phyloP scores from a whole-genome alignment of 2,888 invertebrate species.

The Anoncus sp. region DNA sequence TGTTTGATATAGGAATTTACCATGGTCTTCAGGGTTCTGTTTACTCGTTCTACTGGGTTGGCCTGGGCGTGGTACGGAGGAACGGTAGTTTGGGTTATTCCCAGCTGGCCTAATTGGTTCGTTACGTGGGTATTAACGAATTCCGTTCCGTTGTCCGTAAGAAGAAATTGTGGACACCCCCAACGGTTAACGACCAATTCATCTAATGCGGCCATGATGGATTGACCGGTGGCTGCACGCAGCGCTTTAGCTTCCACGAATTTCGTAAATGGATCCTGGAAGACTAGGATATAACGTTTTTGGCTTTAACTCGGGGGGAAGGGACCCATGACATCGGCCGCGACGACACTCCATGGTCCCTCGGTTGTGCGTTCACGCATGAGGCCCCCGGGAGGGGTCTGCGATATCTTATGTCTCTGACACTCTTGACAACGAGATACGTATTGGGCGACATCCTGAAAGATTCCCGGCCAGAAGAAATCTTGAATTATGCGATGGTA shows the following conservation, averaged over 20 bases:
- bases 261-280: conserved; percentile 61
- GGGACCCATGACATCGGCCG: conserved; percentile 67
- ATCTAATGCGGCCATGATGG: conserved; percentile 22
- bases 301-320: conserved; percentile 55
- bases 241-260: conserved; percentile 43
- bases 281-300: conserved; percentile 50
- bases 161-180: conserved; percentile 66
- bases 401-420: no score
- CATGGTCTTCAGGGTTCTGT: neutral
- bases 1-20: neutral
- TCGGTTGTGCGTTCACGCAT: no score
- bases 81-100: neutral
- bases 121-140: conserved; percentile 62
- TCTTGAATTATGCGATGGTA: no score
- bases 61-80: conserved; percentile 1
- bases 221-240: conserved; percentile 2
- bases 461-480: no score
- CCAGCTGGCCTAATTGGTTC: neutral
- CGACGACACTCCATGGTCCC: no score
- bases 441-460: no score
- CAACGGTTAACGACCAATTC: conserved; percentile 60
- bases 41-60: neutral
- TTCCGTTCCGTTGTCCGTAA: conserved; percentile 67
- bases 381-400: no score
- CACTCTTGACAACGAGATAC: no score